phyloP scores from a whole-genome alignment of 2,113 vertebrate species.

The Indicator maculatus region DNA sequence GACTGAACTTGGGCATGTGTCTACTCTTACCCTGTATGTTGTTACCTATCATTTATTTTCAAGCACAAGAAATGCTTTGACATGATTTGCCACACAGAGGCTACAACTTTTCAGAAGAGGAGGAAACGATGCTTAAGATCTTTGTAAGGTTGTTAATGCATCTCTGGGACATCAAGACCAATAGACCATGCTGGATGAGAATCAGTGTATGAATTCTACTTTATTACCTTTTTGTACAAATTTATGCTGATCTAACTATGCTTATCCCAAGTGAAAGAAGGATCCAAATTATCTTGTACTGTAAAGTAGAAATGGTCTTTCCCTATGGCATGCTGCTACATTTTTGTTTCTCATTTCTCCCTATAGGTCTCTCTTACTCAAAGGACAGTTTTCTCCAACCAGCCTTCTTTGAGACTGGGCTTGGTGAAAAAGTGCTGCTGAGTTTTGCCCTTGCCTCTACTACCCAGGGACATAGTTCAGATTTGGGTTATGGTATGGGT shows the following conservation, averaged over 20 bases:
- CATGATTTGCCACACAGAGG: not conserved
- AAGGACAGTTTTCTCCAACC: not conserved
- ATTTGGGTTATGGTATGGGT: not conserved
- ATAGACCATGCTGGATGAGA: not conserved
- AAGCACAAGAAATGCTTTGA: not conserved
- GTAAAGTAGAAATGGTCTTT: not conserved
- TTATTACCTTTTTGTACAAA: not conserved
- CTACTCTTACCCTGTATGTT: not conserved
- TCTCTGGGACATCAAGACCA: not conserved
- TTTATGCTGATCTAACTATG: not conserved
- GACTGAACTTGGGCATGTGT: not conserved
- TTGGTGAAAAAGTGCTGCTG: not conserved
- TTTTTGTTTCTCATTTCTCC: not conserved
- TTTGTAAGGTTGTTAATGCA: not conserved
- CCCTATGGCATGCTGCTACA: not conserved
- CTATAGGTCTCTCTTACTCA: not conserved
- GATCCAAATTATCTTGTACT: not conserved
- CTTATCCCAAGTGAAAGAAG: not conserved
- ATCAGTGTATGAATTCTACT: not conserved
- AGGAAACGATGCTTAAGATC: not conserved
- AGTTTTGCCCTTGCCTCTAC: not conserved
- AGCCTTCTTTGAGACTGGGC: not conserved
- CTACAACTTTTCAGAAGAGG: not conserved
- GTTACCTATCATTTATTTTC: not conserved
- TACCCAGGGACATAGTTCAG: not conserved